Base-by-base conservation (phyloP, 2,888 invertebrate species). In the Apodemia mormo region DNA sequence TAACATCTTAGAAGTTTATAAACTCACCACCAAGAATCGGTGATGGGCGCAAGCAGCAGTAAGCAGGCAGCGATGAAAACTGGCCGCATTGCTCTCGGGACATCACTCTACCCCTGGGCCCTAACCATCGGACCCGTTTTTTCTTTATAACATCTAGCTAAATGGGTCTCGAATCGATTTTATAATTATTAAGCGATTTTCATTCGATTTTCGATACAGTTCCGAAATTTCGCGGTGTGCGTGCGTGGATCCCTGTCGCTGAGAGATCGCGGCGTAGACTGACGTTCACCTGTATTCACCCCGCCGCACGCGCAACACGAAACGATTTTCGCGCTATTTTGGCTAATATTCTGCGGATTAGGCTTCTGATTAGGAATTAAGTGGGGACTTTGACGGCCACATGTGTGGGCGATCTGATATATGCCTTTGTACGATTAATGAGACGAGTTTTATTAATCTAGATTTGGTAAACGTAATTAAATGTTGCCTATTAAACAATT, bases 21-120 rank as follows among this genome's bases (percentile, higher is more conserved):
- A 85, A 96, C 97, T 96, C 94, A 97, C 97, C 97, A 97, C 95
- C 97, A 96, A 88, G 96, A 96, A 90, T 96, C 96, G 90, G 96
- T 96, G 94, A 97, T 96, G 94, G 97, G 97, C 95, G 96, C 96
- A 94, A 97, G 96, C 93, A 97, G 95, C 94, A 97, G 95, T 89
- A 97, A 95, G 93, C 96, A 96, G 89, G 96, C 95, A 93, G 96
- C 96, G 94, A 97, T 95, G 94, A 96, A 95, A 93, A 96, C 95
- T 89, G 96, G 95, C 94, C 96, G 96, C 95, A 96, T 96, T 49
- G 49, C 49, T 85, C 82, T 84, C 76, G 78, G 82, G 85, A 85
- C 91, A 92, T 92, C 92, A 93, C 94, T 92, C 88, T 87, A 81
- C 80, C 80, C 81, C 81, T 78, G 77, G 78, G 77, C 81, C 79